Percentiles rank a stretch among this genome's conserved stretches.
These are phyloP conservation scores for Hirtodrosophila cameraria DNA, from an alignment of 2,888 invertebrate species.

Conservation along the genomic window DNA sequence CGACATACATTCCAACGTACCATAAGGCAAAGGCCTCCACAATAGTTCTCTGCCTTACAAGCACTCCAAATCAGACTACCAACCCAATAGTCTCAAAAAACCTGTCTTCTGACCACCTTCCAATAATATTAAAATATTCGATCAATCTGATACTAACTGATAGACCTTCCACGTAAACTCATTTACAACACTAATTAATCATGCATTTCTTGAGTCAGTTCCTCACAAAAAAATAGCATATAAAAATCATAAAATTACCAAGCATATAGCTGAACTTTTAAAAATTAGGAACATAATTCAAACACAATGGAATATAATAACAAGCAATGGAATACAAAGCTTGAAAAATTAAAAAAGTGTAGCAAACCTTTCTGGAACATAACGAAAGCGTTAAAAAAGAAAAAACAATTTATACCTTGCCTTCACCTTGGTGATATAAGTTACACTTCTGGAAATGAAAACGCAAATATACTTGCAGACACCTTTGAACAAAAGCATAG, in stretches of 20 bases:
- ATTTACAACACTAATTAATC: no score
- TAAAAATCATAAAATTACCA: no score
- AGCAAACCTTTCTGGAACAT: constrained; percentile 6
- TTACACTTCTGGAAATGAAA: constrained; percentile 1
- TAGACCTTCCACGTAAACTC: neutral
- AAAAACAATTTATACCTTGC: constrained; percentile 3
- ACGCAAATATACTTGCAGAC: neutral
- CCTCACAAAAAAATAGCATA: no score
- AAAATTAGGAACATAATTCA: no score
- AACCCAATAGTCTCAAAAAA: constrained; percentile 1
- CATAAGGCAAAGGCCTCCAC: constrained; percentile 1
- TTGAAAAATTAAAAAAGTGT: constrained; percentile 7
- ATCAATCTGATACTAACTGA: neutral
- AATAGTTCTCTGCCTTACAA: constrained; percentile 1
- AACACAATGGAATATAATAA: constrained; percentile 3
- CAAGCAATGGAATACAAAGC: constrained; percentile 5
- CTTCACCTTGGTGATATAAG: neutral
- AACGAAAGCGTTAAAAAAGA: constrained; percentile 1
- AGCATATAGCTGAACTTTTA: neutral
- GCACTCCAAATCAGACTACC: neutral
- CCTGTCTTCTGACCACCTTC: constrained; percentile 8
- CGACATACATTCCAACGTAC: constrained; percentile 1
- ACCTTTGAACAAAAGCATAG: neutral
- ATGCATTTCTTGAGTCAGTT: no score
- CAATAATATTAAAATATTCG: neutral